These are phyloP conservation scores for Theristicus caerulescens DNA, from an alignment of 2,113 vertebrate species.

Conservation along the genomic window DNA sequence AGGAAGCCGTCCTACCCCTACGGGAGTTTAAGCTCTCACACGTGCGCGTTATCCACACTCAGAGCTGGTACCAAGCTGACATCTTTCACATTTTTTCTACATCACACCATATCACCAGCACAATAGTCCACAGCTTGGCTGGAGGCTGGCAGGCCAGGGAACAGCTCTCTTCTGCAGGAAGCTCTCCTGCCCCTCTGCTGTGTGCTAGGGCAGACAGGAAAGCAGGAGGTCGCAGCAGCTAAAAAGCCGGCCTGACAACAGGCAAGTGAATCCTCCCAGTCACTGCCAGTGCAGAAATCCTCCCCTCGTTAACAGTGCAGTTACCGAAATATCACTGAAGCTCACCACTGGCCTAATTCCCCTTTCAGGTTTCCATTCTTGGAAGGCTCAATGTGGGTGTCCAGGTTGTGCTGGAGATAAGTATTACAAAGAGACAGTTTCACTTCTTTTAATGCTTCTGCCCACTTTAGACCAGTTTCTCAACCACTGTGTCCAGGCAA, in stretches of 20 bases:
- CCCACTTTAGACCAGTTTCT: background rate
- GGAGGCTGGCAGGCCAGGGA: background rate
- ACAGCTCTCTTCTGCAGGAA: background rate
- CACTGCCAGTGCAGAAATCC: background rate
- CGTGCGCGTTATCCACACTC: background rate
- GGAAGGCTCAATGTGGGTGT: background rate
- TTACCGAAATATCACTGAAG: background rate
- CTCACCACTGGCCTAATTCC: background rate
- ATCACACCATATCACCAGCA: background rate
- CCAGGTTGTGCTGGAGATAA: background rate
- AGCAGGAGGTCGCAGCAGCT: background rate
- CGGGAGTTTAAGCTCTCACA: background rate
- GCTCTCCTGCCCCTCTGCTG: background rate
- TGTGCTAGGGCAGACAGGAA: background rate
- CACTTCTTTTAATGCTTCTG: background rate
- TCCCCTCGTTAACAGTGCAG: background rate
- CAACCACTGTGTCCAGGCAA: background rate
- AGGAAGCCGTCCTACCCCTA: background rate
- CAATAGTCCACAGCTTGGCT: background rate
- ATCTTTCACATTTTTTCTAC: accelerated
- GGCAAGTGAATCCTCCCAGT: background rate
- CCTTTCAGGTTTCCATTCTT: background rate
- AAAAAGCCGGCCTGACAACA: background rate
- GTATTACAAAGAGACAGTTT: background rate
- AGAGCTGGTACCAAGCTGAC: background rate